Evolutionary conservation across 2,113 vertebrate genomes (phyloP), one percentile per base, ranked within the genome.

Genomic region (Dolichotis patagonum): DNA sequence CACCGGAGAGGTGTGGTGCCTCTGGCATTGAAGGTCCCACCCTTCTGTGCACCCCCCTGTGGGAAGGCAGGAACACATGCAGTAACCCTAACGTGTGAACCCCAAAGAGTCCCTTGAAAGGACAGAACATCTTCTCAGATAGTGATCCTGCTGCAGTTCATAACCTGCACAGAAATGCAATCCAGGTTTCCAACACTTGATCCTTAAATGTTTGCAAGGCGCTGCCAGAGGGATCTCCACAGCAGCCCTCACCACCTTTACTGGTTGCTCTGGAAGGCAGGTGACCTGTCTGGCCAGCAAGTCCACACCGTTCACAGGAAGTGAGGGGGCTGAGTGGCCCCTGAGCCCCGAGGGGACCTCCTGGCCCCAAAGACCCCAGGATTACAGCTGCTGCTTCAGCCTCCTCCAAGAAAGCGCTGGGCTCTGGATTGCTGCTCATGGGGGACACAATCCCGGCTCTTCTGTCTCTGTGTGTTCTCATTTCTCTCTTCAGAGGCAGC

Each of bases 341-440:
- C 0, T 69, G 54, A 75, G 62, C 54, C 41, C 26, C 1, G 1
- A 22, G 62, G 80, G 16, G 22, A n/a, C 65, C 49, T 14, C 6
- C 10, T 3, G 9, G 43, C 24, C 80, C 81, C 2, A 38, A 7
- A 0, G 60, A n/a, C 38, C 56, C 81, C 0, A n/a, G 85, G 73
- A 69, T 80, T 5, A 28, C 3, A 0, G 46, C 20, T 0, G 14
- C 67, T 60, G 81, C 96, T 58, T 95, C 97, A 43, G 80, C 69
- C 54, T 49, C 38, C 46, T 97, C 97, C 87, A 97, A 43, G 91
- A 96, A 93, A 32, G 90, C 30, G 5, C 30, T 26, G 8, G 88
- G 78, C 85, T 97, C 97, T 77, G 24, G 87, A 32, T 10, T 65
- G 69, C 88, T 35, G 90, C 24, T 65, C 28, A 0, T 0, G 46